phyloP scores from a whole-genome alignment of 2,888 invertebrate species.

The Phoenoteleia sp. region DNA sequence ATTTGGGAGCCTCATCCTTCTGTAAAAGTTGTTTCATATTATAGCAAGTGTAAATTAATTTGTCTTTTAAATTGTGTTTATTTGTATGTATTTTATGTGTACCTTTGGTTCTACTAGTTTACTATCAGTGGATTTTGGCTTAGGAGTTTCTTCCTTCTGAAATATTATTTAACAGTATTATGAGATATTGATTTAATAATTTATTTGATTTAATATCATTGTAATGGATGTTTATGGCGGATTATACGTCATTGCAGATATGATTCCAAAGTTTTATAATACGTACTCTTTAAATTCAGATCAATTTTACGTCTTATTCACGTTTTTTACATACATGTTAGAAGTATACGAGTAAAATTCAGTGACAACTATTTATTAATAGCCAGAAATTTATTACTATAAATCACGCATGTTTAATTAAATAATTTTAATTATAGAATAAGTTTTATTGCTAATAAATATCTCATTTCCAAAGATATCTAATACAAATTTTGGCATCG shows the following conservation, averaged over 20 bases:
- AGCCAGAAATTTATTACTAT: neutral
- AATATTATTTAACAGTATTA: neutral
- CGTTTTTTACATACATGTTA: no score
- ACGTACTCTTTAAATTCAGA: no score
- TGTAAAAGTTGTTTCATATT: neutral
- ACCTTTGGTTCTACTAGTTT: conserved; percentile 42
- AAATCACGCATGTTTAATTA: neutral
- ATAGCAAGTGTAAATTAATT: neutral
- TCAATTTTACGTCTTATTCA: no score
- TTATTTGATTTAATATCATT: neutral
- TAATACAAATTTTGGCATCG: neutral
- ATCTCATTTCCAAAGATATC: neutral
- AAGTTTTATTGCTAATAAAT: neutral
- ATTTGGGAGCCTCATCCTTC: conserved; percentile 33
- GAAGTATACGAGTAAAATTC: no score
- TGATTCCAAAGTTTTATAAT: no score
- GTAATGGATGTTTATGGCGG: no score
- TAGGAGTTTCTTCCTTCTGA: conserved; percentile 35
- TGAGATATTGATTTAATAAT: neutral
- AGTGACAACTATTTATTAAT: no score
- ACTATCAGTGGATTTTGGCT: conserved; percentile 4
- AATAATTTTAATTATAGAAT: neutral
- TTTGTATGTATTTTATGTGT: neutral
- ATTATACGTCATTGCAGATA: no score
- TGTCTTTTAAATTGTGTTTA: neutral